Evolutionary conservation across 2,888 invertebrate genomes (phyloP), one percentile per base, ranked within the genome.

Genomic region (Drosophila algonquin): DNA sequence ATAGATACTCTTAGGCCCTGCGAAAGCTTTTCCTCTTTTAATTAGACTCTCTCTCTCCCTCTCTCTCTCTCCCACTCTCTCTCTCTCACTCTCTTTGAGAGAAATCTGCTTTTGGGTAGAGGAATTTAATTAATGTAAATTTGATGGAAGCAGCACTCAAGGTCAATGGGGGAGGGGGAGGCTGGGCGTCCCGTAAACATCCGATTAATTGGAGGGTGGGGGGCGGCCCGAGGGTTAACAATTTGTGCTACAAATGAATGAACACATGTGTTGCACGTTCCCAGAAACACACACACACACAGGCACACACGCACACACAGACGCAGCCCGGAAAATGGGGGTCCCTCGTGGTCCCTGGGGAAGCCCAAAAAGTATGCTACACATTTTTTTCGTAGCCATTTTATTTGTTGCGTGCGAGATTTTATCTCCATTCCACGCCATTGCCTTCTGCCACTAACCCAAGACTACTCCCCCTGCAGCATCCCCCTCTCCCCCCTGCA

Each of bases 1-100:
- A 83, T 86, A 88, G 87, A 83, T 88, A 83, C 83, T 86, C 82
- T 83, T 82, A 77, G 77, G 58, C 73, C 44, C 63, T 51, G 44
- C 73, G 68, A 81, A 69, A 40, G 50, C 27, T 79, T 68, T 73
- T 73, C 60, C 61, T 71, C 21, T 71, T 70, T 70, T 70, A 71
- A 65, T 72, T 72, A 63, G 63, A 55, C 57, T 18, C 24, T 24
- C 10, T 47, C 27, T 18, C 16, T 1, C 21, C 5, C 58, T 12
- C 18, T 9, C 48, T 16, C 47, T 16, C 6, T 30, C 3, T 53
- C 16, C 24, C 16, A n/a, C n/a, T n/a, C n/a, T n/a, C n/a, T n/a
- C n/a, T n/a, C 3, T 9, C 35, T 44, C 18, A 3, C 21, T 40
- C 45, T 14, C n/a, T 61, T 60, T 59, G 52, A 21, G 45, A 60